Evolutionary conservation across 2,797 vertebrate species (phyloP), one percentile per base, ranked within the genome.

Genomic region (Etheostoma perlongum): DNA sequence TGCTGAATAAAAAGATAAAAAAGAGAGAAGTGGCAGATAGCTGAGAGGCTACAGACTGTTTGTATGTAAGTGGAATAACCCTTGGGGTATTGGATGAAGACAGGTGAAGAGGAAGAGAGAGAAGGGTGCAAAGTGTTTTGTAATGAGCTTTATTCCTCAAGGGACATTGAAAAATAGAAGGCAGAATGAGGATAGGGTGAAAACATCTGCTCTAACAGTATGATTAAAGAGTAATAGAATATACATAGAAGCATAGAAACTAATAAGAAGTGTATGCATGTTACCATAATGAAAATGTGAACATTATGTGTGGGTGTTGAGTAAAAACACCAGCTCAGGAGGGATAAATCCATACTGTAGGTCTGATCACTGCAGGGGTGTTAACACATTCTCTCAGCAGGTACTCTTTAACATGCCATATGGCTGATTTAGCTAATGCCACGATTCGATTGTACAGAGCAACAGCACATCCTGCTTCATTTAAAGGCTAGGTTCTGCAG

Each of bases 101-200:
- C 58, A 78, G 68, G 51, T 25, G 46, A 67, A 53, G 42, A 85
- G 57, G 64, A 87, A 76, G 74, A 80, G 65, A 79, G 47, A 53
- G 67, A 83, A 83, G 63, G 77, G 74, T 82, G 84, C 13, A 23
- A 91, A 90, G 66, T 76, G 76, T 77, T 86, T 89, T 83, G 51
- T 89, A 92, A 92, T 92, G 84, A 89, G 78, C 79, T 81, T 83
- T 84, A 30, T 64, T 61, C 51, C 86, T 78, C 77, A 40, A 62
- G 79, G 74, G 85, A 91, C 21, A 15, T 18, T 47, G 46, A 66
- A 74, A 84, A 79, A 76, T 57, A 76, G 66, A 84, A 51, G 44
- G 21, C 13, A 69, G 40, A 67, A 74, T 77, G 27, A 79, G 76
- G 21, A 61, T 40, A 53, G 33, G 10, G 44, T 36, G 25, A 78